Conservation (phyloP, 2,797 vertebrate species). For the Anabacerthia variegaticeps region DNA sequence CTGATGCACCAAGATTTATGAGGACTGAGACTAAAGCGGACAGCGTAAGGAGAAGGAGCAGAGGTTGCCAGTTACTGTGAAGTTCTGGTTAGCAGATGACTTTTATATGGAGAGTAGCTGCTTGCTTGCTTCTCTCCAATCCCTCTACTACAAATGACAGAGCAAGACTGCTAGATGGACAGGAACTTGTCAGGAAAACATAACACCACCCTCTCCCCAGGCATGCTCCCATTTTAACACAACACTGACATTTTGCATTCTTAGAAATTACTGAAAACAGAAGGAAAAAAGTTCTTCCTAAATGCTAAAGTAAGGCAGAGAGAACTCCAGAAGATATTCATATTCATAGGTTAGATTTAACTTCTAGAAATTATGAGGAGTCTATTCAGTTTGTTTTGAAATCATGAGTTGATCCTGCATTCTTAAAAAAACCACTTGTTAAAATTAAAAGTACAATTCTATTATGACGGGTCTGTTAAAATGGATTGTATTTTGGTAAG, state of each 20-base stretch:
- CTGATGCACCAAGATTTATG: slow-evolving; percentile 24
- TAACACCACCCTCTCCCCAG: background rate
- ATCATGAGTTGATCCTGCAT: background rate
- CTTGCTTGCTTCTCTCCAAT: background rate
- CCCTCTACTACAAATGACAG: background rate
- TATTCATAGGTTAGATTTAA: background rate
- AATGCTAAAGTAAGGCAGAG: background rate
- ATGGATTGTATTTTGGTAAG: background rate
- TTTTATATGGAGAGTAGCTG: background rate
- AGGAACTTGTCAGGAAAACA: background rate
- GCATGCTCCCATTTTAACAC: background rate
- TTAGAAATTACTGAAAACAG: background rate
- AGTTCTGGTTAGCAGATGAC: background rate
- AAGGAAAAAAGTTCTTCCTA: background rate
- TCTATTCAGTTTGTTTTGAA: background rate
- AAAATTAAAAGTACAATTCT: background rate
- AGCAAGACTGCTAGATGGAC: background rate
- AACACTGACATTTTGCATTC: background rate
- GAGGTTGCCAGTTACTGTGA: background rate
- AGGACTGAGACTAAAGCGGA: background rate
- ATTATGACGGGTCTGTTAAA: background rate
- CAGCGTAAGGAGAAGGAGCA: background rate
- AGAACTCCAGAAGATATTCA: background rate
- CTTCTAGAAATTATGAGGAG: background rate
- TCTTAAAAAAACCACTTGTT: background rate